These are phyloP conservation scores for Elachura formosa DNA, from an alignment of 2,113 vertebrate genomes.

Conservation along the genomic window DNA sequence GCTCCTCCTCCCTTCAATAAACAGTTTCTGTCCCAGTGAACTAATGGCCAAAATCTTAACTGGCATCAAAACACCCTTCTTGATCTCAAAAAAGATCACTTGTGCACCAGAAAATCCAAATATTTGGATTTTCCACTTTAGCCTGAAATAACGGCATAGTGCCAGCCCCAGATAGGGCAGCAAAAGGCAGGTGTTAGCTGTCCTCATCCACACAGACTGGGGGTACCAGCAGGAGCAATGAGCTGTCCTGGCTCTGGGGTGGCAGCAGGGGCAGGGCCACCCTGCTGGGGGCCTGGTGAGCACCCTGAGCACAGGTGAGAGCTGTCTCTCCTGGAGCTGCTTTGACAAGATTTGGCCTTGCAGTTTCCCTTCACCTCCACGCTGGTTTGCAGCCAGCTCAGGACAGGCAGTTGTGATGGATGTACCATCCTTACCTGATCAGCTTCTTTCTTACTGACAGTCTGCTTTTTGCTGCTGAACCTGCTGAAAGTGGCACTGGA, in stretches of 20 bases:
- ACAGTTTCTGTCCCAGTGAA: neutral
- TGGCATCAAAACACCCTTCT: neutral
- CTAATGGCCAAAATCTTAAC: neutral
- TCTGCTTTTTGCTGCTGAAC: neutral
- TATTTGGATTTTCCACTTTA: neutral
- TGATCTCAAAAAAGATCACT: neutral
- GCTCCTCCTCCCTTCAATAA: neutral
- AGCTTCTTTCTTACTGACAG: neutral
- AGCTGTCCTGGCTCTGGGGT: accelerated
- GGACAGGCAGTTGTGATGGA: neutral
- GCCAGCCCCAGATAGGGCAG: neutral
- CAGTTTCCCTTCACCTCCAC: neutral
- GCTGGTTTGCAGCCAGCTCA: neutral
- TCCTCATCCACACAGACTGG: accelerated
- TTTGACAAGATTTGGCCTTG: neutral
- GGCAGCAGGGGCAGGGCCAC: neutral
- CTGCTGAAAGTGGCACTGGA: neutral
- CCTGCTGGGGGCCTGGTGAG: neutral
- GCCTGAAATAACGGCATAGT: neutral
- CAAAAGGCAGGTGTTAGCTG: neutral
- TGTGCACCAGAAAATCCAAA: neutral
- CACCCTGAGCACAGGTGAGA: neutral
- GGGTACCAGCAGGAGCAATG: neutral
- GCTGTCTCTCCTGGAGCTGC: neutral
- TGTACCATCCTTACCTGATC: neutral